Evolutionary conservation across 2,888 invertebrate genomes (phyloP).

Genomic region (Boloria euphrosyne): DNA sequence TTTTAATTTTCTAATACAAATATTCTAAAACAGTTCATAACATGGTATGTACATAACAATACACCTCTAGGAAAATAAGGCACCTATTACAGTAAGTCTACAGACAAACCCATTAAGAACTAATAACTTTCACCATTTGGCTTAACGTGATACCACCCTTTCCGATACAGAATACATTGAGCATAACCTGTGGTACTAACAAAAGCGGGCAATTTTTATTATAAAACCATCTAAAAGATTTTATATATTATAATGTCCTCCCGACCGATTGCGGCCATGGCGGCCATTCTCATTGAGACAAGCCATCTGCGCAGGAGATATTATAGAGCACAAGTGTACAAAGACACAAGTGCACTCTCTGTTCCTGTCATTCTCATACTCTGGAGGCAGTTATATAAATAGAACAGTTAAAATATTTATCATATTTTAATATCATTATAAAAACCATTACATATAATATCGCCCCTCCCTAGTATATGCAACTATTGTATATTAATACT

Average conservation of each 20-base stretch:
- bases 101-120: constrained; percentile 49
- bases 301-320: no score
- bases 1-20: constrained; percentile 69
- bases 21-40: constrained; percentile 74
- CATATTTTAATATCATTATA: not conserved
- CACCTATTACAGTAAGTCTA: constrained; percentile 58
- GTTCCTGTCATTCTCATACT: no score
- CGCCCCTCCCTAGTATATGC: constrained; percentile 8
- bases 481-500: constrained; percentile 14
- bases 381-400: not conserved
- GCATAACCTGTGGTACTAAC: constrained; percentile 53
- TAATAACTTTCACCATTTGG: constrained; percentile 64
- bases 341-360: no score
- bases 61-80: constrained; percentile 75
- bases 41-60: constrained; percentile 79
- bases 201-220: constrained; percentile 7
- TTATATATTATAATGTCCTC: no score
- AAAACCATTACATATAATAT: constrained; percentile 3
- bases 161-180: constrained; percentile 65
- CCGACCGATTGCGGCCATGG: no score
- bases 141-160: constrained; percentile 53
- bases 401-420: not conserved
- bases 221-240: no score
- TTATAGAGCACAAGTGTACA: no score
- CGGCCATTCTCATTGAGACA: no score